Percentiles rank a stretch among this genome's conserved stretches.
Evolutionary conservation across 2,797 vertebrate species (phyloP).

Genomic region (Pteronotus mesoamericanus): DNA sequence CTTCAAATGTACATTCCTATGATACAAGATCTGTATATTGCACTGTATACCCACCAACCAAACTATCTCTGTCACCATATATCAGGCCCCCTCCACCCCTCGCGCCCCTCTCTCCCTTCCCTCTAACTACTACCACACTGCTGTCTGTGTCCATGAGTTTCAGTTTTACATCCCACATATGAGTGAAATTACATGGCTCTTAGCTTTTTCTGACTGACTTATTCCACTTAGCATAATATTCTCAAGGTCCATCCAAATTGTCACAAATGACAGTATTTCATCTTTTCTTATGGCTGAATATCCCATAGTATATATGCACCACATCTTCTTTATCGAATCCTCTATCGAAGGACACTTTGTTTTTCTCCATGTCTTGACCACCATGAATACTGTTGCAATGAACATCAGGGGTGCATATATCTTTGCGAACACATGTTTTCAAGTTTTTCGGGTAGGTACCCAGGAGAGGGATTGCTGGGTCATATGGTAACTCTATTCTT

Average conservation of each 20-base stretch:
- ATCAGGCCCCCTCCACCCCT: no score
- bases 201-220: neutral
- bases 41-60: neutral
- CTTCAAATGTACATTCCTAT: neutral
- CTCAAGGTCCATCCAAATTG: neutral
- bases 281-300: neutral
- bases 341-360: neutral
- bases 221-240: neutral
- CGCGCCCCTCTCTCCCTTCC: neutral
- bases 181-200: neutral
- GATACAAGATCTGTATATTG: neutral
- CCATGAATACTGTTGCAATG: neutral
- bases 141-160: neutral
- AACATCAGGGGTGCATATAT: neutral
- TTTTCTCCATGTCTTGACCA: neutral
- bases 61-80: neutral
- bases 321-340: neutral
- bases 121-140: neutral
- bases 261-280: neutral
- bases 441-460: neutral
- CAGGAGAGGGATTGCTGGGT: neutral
- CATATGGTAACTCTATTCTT: neutral
- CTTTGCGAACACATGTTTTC: neutral
- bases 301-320: neutral
- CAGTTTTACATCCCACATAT: neutral